These are phyloP conservation scores for Bubalus kerabau DNA, from an alignment of 2,113 vertebrate species.

Conservation along the genomic window DNA sequence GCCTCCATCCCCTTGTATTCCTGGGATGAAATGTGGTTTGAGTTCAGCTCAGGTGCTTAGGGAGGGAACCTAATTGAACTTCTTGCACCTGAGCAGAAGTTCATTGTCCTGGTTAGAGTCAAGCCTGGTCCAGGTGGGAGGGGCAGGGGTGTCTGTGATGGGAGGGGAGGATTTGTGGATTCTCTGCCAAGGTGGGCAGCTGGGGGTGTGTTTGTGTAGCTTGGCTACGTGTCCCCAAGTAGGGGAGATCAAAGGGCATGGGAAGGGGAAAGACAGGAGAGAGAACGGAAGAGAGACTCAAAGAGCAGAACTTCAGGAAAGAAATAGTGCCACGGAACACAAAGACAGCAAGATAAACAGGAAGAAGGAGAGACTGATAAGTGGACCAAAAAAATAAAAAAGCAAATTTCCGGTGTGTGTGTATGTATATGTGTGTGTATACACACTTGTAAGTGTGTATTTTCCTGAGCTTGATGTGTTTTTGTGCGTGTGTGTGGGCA, in stretches of 20 bases:
- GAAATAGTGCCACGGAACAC: neutral
- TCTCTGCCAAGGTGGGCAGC: rapidly evolving
- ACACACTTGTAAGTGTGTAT: neutral
- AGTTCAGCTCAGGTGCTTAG: neutral
- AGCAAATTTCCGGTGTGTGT: rapidly evolving
- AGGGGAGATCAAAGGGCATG: neutral
- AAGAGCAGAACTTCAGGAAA: neutral
- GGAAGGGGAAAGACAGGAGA: neutral
- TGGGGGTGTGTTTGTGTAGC: no score
- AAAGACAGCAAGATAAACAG: neutral
- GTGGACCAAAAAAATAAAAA: neutral
- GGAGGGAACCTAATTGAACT: neutral
- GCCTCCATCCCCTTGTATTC: neutral
- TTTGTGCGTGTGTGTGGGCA: neutral
- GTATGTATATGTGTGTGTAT: neutral
- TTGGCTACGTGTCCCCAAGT: neutral
- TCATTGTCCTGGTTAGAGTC: neutral
- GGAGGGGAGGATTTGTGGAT: neutral
- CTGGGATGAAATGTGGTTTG: neutral
- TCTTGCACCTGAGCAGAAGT: neutral
- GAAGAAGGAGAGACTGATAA: neutral
- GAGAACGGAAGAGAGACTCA: neutral
- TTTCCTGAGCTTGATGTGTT: neutral
- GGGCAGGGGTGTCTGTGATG: rapidly evolving
- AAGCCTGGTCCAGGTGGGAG: neutral